Evolutionary conservation across 2,113 vertebrate species (phyloP).

Genomic region (Gallinago paraguaiae): DNA sequence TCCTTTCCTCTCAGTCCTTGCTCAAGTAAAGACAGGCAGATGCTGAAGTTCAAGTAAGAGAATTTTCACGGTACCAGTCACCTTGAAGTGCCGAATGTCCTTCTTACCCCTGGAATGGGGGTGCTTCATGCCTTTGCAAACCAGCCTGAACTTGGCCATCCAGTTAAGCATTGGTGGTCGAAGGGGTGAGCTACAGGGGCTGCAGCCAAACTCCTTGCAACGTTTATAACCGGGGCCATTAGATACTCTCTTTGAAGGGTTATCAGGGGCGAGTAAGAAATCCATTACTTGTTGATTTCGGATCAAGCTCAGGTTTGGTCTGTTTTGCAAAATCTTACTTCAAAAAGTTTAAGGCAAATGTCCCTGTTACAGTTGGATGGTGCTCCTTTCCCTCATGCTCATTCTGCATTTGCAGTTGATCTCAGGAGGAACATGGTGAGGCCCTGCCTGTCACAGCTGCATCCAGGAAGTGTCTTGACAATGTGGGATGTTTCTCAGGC

Average conservation of each 20-base stretch:
- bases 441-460: accelerated
- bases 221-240: not conserved
- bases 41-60: not conserved
- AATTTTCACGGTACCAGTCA: not conserved
- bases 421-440: accelerated
- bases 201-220: no score
- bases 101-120: accelerated
- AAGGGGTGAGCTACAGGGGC: not conserved
- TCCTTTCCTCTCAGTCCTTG: not conserved
- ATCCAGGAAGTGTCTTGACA: accelerated
- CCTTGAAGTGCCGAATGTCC: not conserved
- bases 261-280: not conserved
- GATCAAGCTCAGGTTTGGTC: not conserved
- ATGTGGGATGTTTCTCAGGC: accelerated
- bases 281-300: not conserved
- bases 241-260: not conserved
- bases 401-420: accelerated
- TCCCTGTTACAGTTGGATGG: accelerated
- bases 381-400: accelerated
- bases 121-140: not conserved
- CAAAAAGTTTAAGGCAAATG: accelerated
- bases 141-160: not conserved
- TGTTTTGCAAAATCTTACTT: not conserved
- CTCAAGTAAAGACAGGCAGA: not conserved
- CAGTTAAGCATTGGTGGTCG: not conserved